Evolutionary conservation across 1,140 invertebrate species (phyloP).

Genomic region (Diorhabda carinulata): DNA sequence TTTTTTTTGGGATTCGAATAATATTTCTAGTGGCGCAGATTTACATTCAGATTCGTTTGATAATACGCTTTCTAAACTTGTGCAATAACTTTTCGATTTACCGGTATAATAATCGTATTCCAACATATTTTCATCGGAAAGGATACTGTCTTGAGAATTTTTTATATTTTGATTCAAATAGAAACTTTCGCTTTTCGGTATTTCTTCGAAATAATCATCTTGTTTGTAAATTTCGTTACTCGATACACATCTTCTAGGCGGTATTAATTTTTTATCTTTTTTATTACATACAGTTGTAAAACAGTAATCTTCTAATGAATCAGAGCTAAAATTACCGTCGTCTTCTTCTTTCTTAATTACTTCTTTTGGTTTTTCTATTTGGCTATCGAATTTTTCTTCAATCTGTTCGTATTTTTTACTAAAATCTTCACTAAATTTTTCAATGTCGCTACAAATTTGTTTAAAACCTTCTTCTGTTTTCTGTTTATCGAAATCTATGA

Average conservation of each 20-base stretch:
- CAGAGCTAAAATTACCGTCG: conserved; percentile 69
- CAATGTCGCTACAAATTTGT: conserved; percentile 45
- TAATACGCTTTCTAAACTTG: conserved; percentile 73
- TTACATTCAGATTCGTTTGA: conserved; percentile 75
- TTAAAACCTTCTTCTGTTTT: conserved; percentile 53
- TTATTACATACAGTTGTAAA: conserved; percentile 55
- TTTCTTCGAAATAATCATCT: conserved; percentile 35
- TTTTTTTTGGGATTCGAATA: conserved; percentile 50
- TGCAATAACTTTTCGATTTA: conserved; percentile 57
- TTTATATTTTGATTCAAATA: conserved; percentile 57
- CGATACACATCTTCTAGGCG: conserved; percentile 63
- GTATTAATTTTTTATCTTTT: conserved; percentile 51
- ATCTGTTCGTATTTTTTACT: conserved; percentile 41
- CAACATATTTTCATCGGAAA: conserved; percentile 63
- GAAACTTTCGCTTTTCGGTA: conserved; percentile 56
- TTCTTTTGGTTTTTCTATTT: conserved; percentile 12
- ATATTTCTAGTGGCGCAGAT: conserved; percentile 67
- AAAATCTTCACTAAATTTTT: conserved; percentile 47
- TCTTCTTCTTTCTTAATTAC: conserved; percentile 44
- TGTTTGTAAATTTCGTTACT: conserved; percentile 71
- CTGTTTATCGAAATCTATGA: conserved; percentile 52
- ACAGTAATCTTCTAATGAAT: conserved; percentile 68
- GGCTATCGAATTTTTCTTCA: conserved; percentile 30
- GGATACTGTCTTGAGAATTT: conserved; percentile 71
- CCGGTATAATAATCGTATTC: conserved; percentile 56